A percentile compares a stretch with the other conserved stretches of the same genome.
Evolutionary conservation across 2,113 vertebrate species (phyloP).

Genomic region (Caloenas nicobarica): DNA sequence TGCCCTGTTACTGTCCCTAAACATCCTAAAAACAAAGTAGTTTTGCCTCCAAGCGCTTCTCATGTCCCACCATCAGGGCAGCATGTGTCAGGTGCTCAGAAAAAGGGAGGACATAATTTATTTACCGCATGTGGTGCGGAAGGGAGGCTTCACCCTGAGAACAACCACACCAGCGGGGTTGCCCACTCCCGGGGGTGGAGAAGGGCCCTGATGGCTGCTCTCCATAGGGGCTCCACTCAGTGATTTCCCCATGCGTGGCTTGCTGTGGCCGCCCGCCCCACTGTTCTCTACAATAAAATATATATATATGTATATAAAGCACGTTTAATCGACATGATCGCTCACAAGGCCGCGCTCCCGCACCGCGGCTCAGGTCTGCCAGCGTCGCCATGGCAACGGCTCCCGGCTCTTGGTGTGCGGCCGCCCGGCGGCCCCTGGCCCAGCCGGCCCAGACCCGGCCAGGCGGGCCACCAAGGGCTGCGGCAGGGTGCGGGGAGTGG

Average conservation of each 20-base stretch:
- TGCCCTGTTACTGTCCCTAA: background rate
- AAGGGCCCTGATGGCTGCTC: background rate
- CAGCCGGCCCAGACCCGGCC: background rate
- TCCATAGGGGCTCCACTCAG: background rate
- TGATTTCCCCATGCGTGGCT: background rate
- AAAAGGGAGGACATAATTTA: background rate
- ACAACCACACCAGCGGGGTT: background rate
- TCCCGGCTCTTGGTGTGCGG: constrained; percentile 58
- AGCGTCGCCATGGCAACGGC: constrained; percentile 76
- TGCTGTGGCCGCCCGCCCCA: background rate
- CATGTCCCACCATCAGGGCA: background rate
- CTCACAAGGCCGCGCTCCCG: constrained; percentile 66
- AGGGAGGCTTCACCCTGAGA: background rate
- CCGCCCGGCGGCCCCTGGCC: background rate
- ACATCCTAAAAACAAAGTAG: background rate
- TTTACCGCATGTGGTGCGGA: background rate
- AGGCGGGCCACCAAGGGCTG: background rate
- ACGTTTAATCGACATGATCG: constrained; percentile 71
- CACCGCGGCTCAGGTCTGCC: constrained; percentile 66
- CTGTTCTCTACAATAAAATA: background rate
- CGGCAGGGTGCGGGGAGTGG: no score
- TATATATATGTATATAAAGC: background rate
- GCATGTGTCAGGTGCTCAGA: background rate
- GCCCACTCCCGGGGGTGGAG: background rate
- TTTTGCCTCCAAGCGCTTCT: background rate